phyloP scores from a whole-genome alignment of 1,140 invertebrate species.

The Drosophila mojavensis region DNA sequence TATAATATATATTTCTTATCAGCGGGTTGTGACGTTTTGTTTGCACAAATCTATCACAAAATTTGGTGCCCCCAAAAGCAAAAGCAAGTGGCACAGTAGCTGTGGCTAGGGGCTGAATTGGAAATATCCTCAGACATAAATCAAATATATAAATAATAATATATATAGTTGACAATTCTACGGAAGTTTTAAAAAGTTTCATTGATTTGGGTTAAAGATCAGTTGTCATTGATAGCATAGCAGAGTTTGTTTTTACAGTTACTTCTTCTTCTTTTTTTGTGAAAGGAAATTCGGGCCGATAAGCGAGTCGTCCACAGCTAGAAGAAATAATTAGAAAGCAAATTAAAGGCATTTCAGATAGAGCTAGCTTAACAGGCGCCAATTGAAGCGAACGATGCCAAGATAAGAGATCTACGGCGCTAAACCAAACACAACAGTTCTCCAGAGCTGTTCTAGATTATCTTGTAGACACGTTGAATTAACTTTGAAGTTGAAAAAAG shows the following conservation, averaged over 20 bases:
- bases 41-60: slow-evolving; percentile 74
- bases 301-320: slow-evolving; percentile 9
- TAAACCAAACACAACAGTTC: not conserved
- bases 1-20: slow-evolving; percentile 56
- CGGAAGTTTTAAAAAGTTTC: slow-evolving; percentile 44
- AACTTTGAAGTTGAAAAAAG: slow-evolving; percentile 5
- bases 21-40: slow-evolving; percentile 42
- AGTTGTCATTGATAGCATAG: slow-evolving; percentile 54
- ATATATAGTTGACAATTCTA: slow-evolving; percentile 13
- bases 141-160: slow-evolving; percentile 64
- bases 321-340: slow-evolving; percentile 9
- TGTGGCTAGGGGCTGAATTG: slow-evolving; percentile 7
- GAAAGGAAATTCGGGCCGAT: slow-evolving; percentile 21
- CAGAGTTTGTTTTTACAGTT: not conserved
- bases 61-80: not conserved
- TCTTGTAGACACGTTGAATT: not conserved
- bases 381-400: not conserved
- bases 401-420: not conserved
- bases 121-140: slow-evolving; percentile 55
- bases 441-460: not conserved
- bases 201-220: slow-evolving; percentile 68
- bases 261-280: not conserved
- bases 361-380: slow-evolving; percentile 18
- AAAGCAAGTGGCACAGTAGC: slow-evolving; percentile 64
- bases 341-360: slow-evolving; percentile 26